Evolutionary conservation across 2,888 invertebrate species (phyloP).

Genomic region (Morpho deidamia): DNA sequence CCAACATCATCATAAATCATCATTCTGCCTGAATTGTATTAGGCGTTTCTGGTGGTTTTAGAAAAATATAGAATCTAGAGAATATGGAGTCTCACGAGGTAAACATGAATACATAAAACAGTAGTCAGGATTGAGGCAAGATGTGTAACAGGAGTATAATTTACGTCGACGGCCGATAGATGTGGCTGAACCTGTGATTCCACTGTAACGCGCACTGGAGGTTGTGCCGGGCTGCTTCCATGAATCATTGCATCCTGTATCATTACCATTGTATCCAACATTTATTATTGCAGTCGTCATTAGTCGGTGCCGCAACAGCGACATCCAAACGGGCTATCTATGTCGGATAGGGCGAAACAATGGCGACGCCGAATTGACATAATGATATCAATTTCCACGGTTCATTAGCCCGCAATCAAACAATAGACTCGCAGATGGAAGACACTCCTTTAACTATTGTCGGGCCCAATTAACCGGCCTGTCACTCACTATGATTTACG

Average conservation of each 20-base stretch:
- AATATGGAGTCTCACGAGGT: no score
- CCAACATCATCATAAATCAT: no score
- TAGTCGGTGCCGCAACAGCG: background rate
- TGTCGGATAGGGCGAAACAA: constrained; percentile 18
- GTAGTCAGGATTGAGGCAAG: no score
- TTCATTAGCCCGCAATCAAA: constrained; percentile 32
- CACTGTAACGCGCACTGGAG: background rate
- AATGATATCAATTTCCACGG: constrained; percentile 34
- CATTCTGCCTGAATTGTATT: no score
- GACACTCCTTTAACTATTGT: constrained; percentile 20
- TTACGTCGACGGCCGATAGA: no score
- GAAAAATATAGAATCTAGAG: no score
- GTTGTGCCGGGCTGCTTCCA: background rate
- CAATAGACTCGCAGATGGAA: constrained; percentile 23
- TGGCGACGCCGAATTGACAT: constrained; percentile 20
- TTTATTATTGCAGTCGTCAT: background rate
- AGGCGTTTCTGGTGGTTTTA: no score
- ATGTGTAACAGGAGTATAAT: no score
- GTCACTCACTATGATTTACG: constrained; percentile 42
- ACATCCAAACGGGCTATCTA: constrained; percentile 6
- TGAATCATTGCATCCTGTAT: no score
- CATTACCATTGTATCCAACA: background rate
- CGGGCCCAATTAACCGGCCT: constrained; percentile 34
- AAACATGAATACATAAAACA: no score
- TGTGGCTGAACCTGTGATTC: no score